phyloP scores from a whole-genome alignment of 2,113 vertebrate genomes.

The Cryptotis parvus region DNA sequence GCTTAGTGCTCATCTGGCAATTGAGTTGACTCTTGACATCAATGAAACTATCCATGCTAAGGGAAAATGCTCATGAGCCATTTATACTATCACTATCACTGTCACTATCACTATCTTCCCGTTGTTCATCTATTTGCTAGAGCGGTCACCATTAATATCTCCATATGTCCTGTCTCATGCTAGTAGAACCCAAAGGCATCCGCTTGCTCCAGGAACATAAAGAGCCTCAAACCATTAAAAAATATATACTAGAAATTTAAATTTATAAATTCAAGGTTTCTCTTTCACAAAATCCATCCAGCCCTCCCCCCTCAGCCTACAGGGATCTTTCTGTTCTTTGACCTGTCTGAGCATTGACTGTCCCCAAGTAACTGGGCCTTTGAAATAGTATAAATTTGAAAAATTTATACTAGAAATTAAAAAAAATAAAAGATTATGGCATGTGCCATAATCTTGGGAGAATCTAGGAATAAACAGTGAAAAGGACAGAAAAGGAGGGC shows the following conservation, averaged over 20 bases:
- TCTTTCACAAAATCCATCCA: conserved; percentile 27
- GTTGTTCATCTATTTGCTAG: no score
- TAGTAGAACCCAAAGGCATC: no score
- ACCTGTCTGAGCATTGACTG: conserved; percentile 61
- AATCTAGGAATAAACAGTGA: neutral
- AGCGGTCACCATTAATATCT: no score
- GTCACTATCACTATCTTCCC: no score
- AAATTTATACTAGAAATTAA: no score
- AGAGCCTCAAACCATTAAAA: no score
- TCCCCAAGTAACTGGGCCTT: conserved; percentile 62
- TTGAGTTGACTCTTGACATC: neutral
- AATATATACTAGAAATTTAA: no score
- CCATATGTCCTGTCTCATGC: no score
- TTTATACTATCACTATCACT: no score
- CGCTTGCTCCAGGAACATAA: no score
- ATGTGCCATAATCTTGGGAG: neutral
- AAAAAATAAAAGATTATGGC: neutral
- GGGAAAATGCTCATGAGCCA: neutral
- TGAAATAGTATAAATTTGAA: conserved; percentile 63
- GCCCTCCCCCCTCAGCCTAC: neutral
- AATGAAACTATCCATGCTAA: neutral
- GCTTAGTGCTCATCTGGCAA: neutral
- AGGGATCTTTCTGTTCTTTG: conserved; percentile 70
- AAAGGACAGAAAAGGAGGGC: neutral
- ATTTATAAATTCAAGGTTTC: conserved; percentile 33